A percentile compares a stretch with the other conserved stretches of the same genome.
phyloP scores from a whole-genome alignment of 1,140 invertebrate species.

The Listronotus bonariensis region DNA sequence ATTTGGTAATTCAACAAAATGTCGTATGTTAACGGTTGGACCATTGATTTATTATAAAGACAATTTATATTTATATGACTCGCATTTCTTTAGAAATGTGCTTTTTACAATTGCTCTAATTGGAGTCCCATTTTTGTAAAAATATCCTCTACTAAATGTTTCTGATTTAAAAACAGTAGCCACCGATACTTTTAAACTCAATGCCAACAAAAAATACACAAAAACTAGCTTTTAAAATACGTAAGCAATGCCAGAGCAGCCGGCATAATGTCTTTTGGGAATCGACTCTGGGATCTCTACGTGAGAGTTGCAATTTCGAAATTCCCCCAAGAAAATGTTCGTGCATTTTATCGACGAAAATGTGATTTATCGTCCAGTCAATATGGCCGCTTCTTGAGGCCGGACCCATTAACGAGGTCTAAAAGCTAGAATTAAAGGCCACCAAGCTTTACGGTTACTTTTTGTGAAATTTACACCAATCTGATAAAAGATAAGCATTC shows the following conservation, averaged over 20 bases:
- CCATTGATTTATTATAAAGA: no score
- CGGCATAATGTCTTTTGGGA: slow-evolving; percentile 13
- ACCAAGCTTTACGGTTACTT: slow-evolving; percentile 3
- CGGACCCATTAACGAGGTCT: slow-evolving; percentile 17
- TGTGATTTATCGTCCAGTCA: slow-evolving; percentile 28
- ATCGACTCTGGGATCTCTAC: slow-evolving; percentile 11
- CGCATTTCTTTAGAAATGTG: no score
- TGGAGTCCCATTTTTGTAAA: no score
- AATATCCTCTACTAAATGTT: no score
- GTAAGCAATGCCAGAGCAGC: background rate
- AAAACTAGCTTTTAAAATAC: slow-evolving; percentile 8
- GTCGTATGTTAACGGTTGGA: no score
- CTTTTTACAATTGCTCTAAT: no score
- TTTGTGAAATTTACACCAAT: slow-evolving; percentile 29
- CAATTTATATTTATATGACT: no score
- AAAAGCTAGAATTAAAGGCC: slow-evolving; percentile 20
- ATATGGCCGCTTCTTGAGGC: slow-evolving; percentile 9
- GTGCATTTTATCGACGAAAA: slow-evolving; percentile 31
- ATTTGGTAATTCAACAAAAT: no score
- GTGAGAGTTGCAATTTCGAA: slow-evolving; percentile 26
- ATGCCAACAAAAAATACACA: no score
- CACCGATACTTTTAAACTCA: no score
- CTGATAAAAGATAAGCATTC: slow-evolving; percentile 17
- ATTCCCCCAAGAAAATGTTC: slow-evolving; percentile 29
- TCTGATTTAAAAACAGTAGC: no score